Evolutionary conservation across 2,113 vertebrate species (phyloP).

Genomic region (Cinclus cinclus): DNA sequence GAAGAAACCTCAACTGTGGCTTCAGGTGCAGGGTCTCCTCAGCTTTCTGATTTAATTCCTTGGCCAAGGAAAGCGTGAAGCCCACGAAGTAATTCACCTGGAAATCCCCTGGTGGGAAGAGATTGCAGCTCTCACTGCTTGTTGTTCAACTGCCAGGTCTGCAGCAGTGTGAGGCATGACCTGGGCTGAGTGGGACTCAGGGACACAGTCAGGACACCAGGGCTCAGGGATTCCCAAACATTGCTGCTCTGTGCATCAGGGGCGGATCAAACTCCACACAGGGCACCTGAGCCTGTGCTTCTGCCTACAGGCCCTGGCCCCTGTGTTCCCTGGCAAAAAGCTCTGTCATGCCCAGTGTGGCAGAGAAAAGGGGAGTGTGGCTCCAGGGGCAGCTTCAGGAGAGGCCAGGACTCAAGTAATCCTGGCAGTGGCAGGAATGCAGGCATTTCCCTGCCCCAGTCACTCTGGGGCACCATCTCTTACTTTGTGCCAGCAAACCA

Average conservation of each 20-base stretch:
- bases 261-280: background rate
- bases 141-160: background rate
- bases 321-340: background rate
- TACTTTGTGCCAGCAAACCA: background rate
- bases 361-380: background rate
- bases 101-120: background rate
- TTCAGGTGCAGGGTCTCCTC: background rate
- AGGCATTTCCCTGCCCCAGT: background rate
- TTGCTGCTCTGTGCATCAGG: background rate
- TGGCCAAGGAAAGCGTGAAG: background rate
- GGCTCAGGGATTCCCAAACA: background rate
- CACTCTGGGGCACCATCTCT: background rate
- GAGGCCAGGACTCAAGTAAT: background rate
- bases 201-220: background rate
- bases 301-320: background rate
- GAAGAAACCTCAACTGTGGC: background rate
- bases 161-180: background rate
- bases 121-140: background rate
- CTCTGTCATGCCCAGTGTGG: background rate
- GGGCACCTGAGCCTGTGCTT: background rate
- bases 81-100: constrained; percentile 3
- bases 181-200: background rate
- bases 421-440: background rate
- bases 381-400: background rate
- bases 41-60: background rate